Conservation (phyloP, 2,797 vertebrate species). For the Oophaga sylvatica region DNA sequence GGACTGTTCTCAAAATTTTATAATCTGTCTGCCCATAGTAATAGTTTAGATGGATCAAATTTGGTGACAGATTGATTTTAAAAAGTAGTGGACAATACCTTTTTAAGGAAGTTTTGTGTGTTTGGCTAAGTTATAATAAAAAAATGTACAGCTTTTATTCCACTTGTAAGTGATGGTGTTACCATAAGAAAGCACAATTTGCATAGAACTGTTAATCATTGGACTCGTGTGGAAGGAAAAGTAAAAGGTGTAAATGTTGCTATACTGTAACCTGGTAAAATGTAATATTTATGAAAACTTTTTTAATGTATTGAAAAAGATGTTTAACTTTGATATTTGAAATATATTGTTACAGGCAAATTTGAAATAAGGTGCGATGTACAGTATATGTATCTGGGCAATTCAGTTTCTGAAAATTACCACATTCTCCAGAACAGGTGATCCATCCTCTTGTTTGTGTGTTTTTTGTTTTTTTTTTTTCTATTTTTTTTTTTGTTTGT, state of each 20-base stretch:
- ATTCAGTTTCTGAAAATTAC: neutral
- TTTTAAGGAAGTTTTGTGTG: too few relatives aligned
- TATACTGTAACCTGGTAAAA: conserved; percentile 11
- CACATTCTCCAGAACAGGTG: neutral
- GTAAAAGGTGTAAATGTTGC: neutral
- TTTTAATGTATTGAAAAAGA: neutral
- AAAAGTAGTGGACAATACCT: too few relatives aligned
- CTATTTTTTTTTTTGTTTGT: too few relatives aligned
- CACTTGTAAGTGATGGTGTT: neutral
- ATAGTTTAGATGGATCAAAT: too few relatives aligned
- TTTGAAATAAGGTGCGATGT: neutral
- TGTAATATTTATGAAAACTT: conserved; percentile 15
- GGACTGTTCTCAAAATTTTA: too few relatives aligned
- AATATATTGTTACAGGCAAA: neutral
- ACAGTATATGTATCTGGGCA: neutral
- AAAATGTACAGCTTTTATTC: neutral
- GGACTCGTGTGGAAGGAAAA: neutral
- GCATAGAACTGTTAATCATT: neutral
- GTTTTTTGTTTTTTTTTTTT: too few relatives aligned
- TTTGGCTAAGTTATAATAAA: too few relatives aligned
- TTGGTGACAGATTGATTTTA: too few relatives aligned
- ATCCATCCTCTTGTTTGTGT: too few relatives aligned
- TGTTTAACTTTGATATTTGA: neutral
- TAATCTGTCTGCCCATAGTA: too few relatives aligned
- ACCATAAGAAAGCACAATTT: neutral